phyloP scores from a whole-genome alignment of 2,797 vertebrate genomes.

The Trichosurus vulpecula region DNA sequence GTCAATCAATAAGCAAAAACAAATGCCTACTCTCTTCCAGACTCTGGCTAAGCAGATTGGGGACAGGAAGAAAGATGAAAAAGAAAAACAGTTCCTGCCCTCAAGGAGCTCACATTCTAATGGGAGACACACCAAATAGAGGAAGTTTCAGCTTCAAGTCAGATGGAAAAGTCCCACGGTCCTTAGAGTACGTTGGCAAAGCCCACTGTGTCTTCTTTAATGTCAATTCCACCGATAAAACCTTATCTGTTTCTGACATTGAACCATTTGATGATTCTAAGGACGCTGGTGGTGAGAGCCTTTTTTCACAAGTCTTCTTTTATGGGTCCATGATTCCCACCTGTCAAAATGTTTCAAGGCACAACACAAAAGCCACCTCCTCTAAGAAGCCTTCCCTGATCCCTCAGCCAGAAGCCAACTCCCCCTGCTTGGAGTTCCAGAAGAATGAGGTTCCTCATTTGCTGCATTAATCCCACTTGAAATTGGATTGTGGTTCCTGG shows the following conservation, averaged over 20 bases:
- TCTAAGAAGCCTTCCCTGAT: background rate
- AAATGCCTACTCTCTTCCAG: background rate
- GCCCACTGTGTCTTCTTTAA: background rate
- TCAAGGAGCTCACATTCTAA: background rate
- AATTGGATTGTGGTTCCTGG: background rate
- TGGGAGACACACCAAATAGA: background rate
- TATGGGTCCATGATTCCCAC: background rate
- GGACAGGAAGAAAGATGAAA: background rate
- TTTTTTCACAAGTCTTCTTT: background rate
- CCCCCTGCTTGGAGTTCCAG: background rate
- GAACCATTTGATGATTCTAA: background rate
- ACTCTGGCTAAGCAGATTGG: background rate
- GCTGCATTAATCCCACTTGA: background rate
- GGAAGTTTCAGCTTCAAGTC: background rate
- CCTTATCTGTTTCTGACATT: background rate
- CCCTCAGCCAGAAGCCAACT: background rate
- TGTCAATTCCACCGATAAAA: background rate
- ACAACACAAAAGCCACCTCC: background rate
- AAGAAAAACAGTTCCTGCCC: background rate
- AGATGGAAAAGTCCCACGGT: background rate
- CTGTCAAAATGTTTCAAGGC: background rate
- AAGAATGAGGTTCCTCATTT: background rate
- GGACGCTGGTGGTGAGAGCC: background rate
- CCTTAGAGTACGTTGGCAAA: background rate
- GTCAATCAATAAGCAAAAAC: background rate